Base-by-base conservation (phyloP, 2,797 vertebrate species). In the Poecilia wingei region DNA sequence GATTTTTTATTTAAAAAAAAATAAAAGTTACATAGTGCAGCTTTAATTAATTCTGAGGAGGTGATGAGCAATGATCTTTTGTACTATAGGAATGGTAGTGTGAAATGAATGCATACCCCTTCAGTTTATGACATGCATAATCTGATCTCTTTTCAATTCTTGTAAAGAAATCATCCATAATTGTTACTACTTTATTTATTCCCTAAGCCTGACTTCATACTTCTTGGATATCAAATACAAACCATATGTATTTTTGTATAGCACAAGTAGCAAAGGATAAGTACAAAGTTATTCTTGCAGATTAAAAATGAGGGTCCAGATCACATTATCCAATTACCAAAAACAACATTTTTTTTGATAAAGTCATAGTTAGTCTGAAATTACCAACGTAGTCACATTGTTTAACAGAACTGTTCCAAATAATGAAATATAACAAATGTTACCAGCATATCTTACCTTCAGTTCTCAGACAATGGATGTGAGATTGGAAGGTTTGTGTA, bases 401-500 rank as follows among this genome's bases (percentile, higher is more conserved):
- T 7, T 41, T 41, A 41, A 41, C 49, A 49, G 18, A 49, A 20
- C 18, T 51, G n/a, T 16, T 9, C 14, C 39, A 74, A 51, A 31
- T 16, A 14, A 28, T 2, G 18, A 69, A 55, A 55, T 55, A 16
- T 28, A 55, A 41, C 14, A 71, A 66, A 71, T 71, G 46, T 73
- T 73, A 68, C 47, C 73, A 79, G 41, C 41, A 45, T 12, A 45
- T 3, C 5, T 3, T 70, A 70, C 68, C 68, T 70, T 70, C 12
- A 16, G 41, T 16, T 70, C 77, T 61, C 14, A 59, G 57, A 59
- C 4, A 61, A 61, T 33, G 13, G 28, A 59, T 59, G 57, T 16
- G n/a, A 59, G n/a, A 70, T 83, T 75, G 74, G 41, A 51, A 78
- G 45, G 51, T 78, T 16, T 77, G 20, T 39, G 14, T 72, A 71